Evolutionary conservation across 2,797 vertebrate genomes (phyloP), one percentile per base, ranked within the genome.

Genomic region (Bradypus variegatus): DNA sequence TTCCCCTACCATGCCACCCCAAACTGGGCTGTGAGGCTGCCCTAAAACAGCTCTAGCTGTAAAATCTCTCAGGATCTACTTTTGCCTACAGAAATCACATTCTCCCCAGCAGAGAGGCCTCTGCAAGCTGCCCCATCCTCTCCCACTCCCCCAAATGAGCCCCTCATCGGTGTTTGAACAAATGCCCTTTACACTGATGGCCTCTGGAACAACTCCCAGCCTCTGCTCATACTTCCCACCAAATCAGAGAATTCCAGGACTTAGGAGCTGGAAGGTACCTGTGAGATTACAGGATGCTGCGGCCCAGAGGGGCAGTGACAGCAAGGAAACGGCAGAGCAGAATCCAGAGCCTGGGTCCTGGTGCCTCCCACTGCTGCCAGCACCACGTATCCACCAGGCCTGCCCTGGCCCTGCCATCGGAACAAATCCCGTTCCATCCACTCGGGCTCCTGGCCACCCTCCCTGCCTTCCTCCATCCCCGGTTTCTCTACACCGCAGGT

Each of bases 381-480:
- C 18, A 36, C 72, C 5, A 0, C 58, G 1, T 29, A 60, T 11
- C 76, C 62, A 82, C 85, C 65, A 1, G 2, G 50, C 83, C 81
- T 36, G 38, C 64, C 64, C 65, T n/a, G 36, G 83, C 48, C 55
- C 72, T 1, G 4, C 79, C 50, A 2, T 65, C 0, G 5, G 60
- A 86, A 94, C 94, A 95, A 92, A 92, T 81, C 64, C 31, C 0
- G 8, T 53, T 88, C 90, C 95, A 86, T 93, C 62, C 81, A 25
- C 16, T 27, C n/a, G 3, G 89, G 65, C 62, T 73, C 53, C 13
- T 1, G 6, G 50, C 50, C 27, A 10, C 25, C 33, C 50, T 78
- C 80, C 70, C 23, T 81, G 81, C 58, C 5, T 27, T 19, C 45
- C 67, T 65, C 33, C 41, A 48, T 48, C 31, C 89, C 0, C 2